A percentile compares a stretch with the other conserved stretches of the same genome.
Evolutionary conservation across 2,888 invertebrate genomes (phyloP).

Genomic region (Eupelmus urozonus): DNA sequence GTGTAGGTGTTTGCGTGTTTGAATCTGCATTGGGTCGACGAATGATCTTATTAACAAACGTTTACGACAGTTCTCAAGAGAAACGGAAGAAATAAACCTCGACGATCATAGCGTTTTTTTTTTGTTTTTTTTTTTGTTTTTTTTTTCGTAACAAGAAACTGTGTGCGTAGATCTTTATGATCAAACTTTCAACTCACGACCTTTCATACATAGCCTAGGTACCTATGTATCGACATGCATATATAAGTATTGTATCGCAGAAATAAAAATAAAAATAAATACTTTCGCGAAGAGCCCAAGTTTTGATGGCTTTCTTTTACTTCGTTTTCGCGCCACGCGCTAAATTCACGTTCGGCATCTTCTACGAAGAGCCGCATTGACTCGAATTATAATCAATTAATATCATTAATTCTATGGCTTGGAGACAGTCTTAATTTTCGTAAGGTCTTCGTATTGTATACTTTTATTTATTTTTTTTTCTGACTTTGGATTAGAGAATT

Average conservation of each 20-base stretch:
- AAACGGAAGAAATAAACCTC: constrained; percentile 44
- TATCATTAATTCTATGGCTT: constrained; percentile 73
- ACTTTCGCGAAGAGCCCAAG: constrained; percentile 55
- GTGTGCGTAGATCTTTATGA: constrained; percentile 45
- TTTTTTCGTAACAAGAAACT: constrained; percentile 19
- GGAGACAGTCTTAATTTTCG: constrained; percentile 71
- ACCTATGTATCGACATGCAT: constrained; percentile 39
- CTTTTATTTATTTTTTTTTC: constrained; percentile 8
- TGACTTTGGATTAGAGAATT: neutral
- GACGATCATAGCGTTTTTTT: constrained; percentile 1
- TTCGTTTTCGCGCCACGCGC: constrained; percentile 37
- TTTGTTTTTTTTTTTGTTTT: constrained; percentile 7
- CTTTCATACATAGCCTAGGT: constrained; percentile 21
- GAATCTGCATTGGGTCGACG: constrained; percentile 33
- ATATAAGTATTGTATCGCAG: constrained; percentile 46
- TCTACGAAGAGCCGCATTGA: constrained; percentile 60
- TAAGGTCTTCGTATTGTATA: constrained; percentile 61
- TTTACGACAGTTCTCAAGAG: constrained; percentile 16
- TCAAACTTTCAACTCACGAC: constrained; percentile 40
- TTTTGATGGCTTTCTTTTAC: constrained; percentile 49
- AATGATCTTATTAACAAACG: constrained; percentile 19
- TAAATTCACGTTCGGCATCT: constrained; percentile 42
- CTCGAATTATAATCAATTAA: constrained; percentile 63
- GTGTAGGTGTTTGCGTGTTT: constrained; percentile 2
- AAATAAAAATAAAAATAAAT: constrained; percentile 61